Evolutionary conservation across 2,113 vertebrate species (phyloP).

Genomic region (Python bivittatus): DNA sequence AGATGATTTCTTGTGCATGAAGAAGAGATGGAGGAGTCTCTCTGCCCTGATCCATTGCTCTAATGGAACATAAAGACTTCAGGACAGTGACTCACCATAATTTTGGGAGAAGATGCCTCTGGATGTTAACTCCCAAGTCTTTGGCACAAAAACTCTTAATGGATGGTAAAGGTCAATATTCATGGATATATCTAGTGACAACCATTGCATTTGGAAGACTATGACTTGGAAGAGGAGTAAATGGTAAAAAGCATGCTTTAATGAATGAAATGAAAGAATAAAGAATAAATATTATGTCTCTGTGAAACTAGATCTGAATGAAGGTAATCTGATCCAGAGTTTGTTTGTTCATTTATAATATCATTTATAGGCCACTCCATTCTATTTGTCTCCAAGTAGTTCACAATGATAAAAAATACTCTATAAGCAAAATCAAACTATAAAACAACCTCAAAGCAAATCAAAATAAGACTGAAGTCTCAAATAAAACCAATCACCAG

Average conservation of each 20-base stretch:
- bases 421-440: background rate
- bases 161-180: background rate
- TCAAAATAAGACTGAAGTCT: background rate
- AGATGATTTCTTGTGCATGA: conserved; percentile 35
- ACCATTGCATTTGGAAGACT: background rate
- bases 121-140: background rate
- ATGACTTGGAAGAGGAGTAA: background rate
- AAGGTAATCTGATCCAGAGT: background rate
- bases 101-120: conserved; percentile 37
- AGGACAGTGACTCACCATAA: conserved; percentile 65
- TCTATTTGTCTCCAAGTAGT: background rate
- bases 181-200: background rate
- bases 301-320: background rate
- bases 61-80: conserved; percentile 62
- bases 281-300: background rate
- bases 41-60: conserved; percentile 45
- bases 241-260: background rate
- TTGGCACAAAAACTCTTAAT: background rate
- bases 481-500: background rate
- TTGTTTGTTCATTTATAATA: background rate
- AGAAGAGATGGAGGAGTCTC: conserved; percentile 44
- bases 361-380: background rate
- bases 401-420: background rate
- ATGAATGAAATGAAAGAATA: background rate
- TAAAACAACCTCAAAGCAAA: background rate